Base-by-base conservation (phyloP, 2,888 invertebrate species). In the Apodemia zela region DNA sequence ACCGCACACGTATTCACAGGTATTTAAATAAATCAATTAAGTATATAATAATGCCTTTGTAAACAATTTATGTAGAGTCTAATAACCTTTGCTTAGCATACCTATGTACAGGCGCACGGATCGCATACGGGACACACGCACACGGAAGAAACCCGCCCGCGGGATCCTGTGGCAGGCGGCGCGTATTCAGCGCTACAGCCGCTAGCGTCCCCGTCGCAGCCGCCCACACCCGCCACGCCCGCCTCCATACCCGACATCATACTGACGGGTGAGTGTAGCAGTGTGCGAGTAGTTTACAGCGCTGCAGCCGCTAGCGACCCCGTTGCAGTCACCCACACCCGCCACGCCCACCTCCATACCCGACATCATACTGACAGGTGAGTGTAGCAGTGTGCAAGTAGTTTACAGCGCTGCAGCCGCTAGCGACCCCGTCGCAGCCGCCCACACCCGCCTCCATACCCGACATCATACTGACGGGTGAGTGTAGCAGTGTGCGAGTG, bases 281-380 rank as follows among this genome's bases (percentile, higher is more conserved):
- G 25, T 3, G 25, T 25, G 2, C 25, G 25, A 25, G 25, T 25
- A n/a, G 25, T 25, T 4, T 25, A 25, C 25, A 25, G 25, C 25
- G 25, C 15, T 38, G 21, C 8, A 10, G 59, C 73, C 72, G 63
- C 25, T 25, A 25, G 68, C 72, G 25, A 74, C 76, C 33, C 73
- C 74, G 66, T 72, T 82, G 72, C 80, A 78, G 67, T 85, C 84
- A 64, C 76, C 81, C 75, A 78, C 96, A 75, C 96, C 96, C 72
- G 95, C 95, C 86, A 35, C 35, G 35, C 35, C 35, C 25, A 2
- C 35, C 10, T 94, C 95, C 88, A 95, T 96, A 89, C 96, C 96
- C 71, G 95, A 96, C 87, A 97, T 97, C 83, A 95, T 96, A 84
- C 93, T 97, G 81, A 96, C 96, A 82, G 96, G 96, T 96, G 80